A percentile compares a stretch with the other conserved stretches of the same genome.
Conservation (phyloP, 2,888 invertebrate species). For the Xestia c-nigrum region DNA sequence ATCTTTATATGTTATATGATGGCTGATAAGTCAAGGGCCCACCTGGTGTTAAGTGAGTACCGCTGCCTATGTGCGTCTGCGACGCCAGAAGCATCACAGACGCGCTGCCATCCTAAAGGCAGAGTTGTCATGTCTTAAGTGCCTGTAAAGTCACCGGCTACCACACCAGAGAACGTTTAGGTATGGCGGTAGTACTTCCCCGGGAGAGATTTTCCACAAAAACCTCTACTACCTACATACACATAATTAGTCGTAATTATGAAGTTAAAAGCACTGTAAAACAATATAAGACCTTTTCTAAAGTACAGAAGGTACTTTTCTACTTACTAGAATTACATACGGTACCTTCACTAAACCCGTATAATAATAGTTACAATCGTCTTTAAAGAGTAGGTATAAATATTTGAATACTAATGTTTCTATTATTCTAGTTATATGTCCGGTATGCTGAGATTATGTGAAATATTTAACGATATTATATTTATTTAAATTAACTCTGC, state of each 20-base stretch:
- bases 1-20: background rate
- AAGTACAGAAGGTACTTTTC: background rate
- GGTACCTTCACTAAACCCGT: conserved; percentile 42
- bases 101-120: background rate
- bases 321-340: conserved; percentile 43
- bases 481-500: background rate
- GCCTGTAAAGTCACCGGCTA: background rate
- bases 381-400: conserved; percentile 64
- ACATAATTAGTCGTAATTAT: background rate
- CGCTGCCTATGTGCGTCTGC: too few species aligned
- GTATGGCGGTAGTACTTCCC: background rate
- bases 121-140: background rate
- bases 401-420: conserved; percentile 64
- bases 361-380: conserved; percentile 51
- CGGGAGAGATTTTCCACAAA: background rate
- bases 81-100: background rate
- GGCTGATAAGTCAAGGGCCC: background rate
- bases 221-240: background rate
- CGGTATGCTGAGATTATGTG: conserved; percentile 69
- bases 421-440: conserved; percentile 47
- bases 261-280: background rate
- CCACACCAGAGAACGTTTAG: background rate
- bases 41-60: background rate
- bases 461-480: conserved; percentile 26
- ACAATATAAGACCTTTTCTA: background rate